These are phyloP conservation scores for Cyprinella venusta DNA, from an alignment of 2,797 vertebrate genomes.

Conservation along the genomic window DNA sequence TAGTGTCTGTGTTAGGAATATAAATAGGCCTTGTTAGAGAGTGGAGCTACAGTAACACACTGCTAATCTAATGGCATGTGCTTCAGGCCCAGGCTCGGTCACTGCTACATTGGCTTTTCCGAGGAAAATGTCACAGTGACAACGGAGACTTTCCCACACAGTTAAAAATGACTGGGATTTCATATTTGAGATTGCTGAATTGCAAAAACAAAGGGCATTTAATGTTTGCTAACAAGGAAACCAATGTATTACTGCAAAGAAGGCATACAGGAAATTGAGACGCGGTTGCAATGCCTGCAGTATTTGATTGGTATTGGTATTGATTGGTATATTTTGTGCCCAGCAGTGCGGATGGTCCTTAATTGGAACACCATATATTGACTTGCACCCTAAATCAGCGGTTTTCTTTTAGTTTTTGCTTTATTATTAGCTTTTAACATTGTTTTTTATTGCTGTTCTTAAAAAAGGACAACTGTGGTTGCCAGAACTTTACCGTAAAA, in stretches of 20 bases:
- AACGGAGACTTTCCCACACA: constrained; percentile 17
- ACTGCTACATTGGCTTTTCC: background rate
- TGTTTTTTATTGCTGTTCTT: background rate
- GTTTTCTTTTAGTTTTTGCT: background rate
- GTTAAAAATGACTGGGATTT: constrained; percentile 16
- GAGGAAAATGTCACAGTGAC: background rate
- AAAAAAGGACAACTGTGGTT: background rate
- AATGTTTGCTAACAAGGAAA: constrained; percentile 12
- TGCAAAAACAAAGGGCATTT: constrained; percentile 19
- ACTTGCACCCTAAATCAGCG: background rate
- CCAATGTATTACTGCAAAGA: constrained; percentile 30
- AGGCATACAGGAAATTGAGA: constrained; percentile 9
- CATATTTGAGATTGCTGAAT: constrained; percentile 24
- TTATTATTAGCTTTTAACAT: background rate
- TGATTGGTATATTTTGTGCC: background rate
- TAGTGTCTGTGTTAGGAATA: constrained; percentile 23
- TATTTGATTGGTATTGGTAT: background rate
- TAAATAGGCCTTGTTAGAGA: constrained; percentile 40
- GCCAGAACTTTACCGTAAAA: background rate
- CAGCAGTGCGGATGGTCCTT: background rate
- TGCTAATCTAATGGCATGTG: constrained; percentile 24
- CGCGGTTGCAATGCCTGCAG: background rate
- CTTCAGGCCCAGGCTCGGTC: background rate
- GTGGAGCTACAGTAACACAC: background rate
- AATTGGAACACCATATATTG: background rate